Percentiles rank a stretch among this genome's conserved stretches.
Evolutionary conservation across 2,888 invertebrate species (phyloP).

Genomic region (Melieria crassipennis): DNA sequence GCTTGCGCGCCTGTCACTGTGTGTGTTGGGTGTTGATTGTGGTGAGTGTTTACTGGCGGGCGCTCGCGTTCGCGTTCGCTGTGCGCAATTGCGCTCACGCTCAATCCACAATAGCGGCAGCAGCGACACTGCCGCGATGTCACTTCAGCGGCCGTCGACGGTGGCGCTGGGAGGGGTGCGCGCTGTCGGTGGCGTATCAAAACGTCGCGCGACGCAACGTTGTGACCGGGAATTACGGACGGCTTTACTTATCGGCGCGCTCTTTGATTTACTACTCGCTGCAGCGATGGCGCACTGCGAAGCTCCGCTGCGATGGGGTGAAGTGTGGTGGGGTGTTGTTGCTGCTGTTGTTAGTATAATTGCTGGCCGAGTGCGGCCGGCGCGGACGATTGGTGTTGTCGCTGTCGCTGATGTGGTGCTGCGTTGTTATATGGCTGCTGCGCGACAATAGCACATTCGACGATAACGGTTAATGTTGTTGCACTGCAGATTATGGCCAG

Average conservation of each 20-base stretch:
- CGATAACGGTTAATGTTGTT: neutral
- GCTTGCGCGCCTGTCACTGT: neutral
- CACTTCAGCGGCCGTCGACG: neutral
- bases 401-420: neutral
- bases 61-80: neutral
- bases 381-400: neutral
- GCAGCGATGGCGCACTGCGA: too few species aligned
- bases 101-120: too few species aligned
- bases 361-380: neutral
- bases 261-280: constrained; percentile 22
- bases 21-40: neutral
- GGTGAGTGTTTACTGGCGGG: neutral
- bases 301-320: too few species aligned
- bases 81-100: neutral
- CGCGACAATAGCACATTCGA: too few species aligned
- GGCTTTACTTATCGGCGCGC: constrained; percentile 12
- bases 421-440: neutral
- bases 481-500: neutral
- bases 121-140: neutral
- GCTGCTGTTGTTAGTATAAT: too few species aligned
- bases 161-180: neutral
- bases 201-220: neutral
- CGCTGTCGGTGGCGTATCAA: constrained; percentile 2
- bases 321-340: too few species aligned
- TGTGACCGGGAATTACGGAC: constrained; percentile 16